phyloP scores from a whole-genome alignment of 1,140 invertebrate species.

The Diabrotica undecimpunctata region DNA sequence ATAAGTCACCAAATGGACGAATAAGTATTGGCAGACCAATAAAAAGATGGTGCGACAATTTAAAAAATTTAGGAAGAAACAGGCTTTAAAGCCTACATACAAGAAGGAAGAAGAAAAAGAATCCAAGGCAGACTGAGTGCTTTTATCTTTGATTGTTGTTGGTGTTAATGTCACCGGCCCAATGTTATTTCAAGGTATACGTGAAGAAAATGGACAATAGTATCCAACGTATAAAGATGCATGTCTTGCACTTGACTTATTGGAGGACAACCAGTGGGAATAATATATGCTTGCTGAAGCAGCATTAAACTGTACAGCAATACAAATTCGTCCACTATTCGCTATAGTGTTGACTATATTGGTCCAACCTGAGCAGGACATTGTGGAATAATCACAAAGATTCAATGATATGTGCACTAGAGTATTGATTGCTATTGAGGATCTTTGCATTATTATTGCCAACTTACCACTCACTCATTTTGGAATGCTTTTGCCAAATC shows the following conservation, averaged over 20 bases:
- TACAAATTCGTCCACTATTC: too few species aligned
- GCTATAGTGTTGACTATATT: constrained; percentile 31
- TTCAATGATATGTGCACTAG: constrained; percentile 20
- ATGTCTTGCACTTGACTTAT: constrained; percentile 39
- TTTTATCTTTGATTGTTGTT: constrained; percentile 26
- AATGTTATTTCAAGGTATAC: constrained; percentile 28
- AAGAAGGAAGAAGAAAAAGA: too few species aligned
- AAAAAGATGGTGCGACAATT: too few species aligned
- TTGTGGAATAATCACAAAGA: constrained; percentile 33
- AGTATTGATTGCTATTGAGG: too few species aligned
- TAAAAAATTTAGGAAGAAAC: too few species aligned
- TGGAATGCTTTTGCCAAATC: constrained; percentile 32
- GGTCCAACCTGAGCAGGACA: constrained; percentile 16
- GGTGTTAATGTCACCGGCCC: constrained; percentile 12
- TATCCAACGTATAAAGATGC: constrained; percentile 37
- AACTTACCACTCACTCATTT: constrained; percentile 33
- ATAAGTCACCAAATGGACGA: too few species aligned
- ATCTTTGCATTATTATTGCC: constrained; percentile 29
- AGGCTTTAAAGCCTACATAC: too few species aligned
- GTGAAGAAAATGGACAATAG: constrained; percentile 27
- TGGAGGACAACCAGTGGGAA: constrained; percentile 47
- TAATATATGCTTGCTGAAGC: constrained; percentile 37
- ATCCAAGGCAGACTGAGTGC: constrained; percentile 24
- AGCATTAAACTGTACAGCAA: too few species aligned
- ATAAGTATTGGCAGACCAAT: too few species aligned